Evolutionary conservation across 2,888 invertebrate genomes (phyloP), one percentile per base, ranked within the genome.

Genomic region (Habroteleia sp.): DNA sequence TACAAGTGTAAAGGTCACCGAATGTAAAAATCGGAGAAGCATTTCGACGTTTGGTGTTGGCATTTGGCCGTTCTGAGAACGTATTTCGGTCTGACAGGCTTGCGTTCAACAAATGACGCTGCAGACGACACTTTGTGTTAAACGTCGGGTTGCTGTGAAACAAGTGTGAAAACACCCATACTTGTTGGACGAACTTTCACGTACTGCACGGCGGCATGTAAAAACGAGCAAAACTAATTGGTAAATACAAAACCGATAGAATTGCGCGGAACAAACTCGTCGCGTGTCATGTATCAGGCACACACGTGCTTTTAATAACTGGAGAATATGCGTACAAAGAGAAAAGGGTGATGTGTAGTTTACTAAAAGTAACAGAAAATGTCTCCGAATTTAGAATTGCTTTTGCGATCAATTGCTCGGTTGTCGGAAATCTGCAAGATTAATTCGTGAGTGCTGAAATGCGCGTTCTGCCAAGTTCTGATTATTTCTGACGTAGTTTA

Each of bases 1-100:
- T 31, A 27, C 20, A 39, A 46, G 46, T 46, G 10, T 10, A 65
- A 60, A 60, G 60, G 52, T 75, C 65, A 48, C 5, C 29, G 5
- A 62, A 62, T 11, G 31, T 20, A 65, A 80, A 76, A 79, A 66
- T 77, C 63, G 27, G 56, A 52, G 48, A 78, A 72, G 50, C 72
- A 56, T 79, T 76, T 58, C 62, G 44, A 58, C 62, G 69, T 66
- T 72, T 79, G 80, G 65, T 42, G 60, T 33, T 78, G 80, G 74
- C 77, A 74, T 78, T 75, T 73, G 17, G 29, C 60, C 50, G 56
- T 74, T 74, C 65, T 74, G 71, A 77, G 71, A 74, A 69, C 46
- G 60, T 54, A 58, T 76, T 71, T 74, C 71, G 16, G 71, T 48
- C 63, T 77, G 77, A 77, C 77, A 74, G 42, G 50, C 42, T 50